Percentiles rank a stretch among this genome's conserved stretches.
Evolutionary conservation across 2,888 invertebrate genomes (phyloP).

Genomic region (Agapetus fuscipes): DNA sequence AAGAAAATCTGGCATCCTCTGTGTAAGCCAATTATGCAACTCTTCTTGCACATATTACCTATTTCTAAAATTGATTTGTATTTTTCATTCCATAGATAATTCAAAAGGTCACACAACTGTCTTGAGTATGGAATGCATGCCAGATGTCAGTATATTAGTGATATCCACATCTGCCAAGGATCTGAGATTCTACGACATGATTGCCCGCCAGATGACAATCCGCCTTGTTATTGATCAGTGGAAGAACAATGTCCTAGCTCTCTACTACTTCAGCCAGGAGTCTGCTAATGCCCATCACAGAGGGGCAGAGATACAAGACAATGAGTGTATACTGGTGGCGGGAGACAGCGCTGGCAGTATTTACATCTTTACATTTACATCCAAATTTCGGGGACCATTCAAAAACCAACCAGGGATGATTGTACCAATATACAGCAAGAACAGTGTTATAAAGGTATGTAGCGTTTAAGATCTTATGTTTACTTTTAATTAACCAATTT

Average conservation of each 20-base stretch:
- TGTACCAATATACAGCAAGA: conserved; percentile 48
- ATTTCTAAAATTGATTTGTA: too few relatives aligned
- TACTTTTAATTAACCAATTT: too few relatives aligned
- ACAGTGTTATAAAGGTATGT: conserved; percentile 40
- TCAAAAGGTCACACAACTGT: too few relatives aligned
- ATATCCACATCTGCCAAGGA: conserved; percentile 70
- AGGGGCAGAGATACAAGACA: neutral
- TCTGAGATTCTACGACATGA: conserved; percentile 70
- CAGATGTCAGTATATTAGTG: conserved; percentile 69
- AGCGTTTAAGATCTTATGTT: too few relatives aligned
- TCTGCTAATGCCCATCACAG: conserved; percentile 41
- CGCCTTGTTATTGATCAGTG: conserved; percentile 60
- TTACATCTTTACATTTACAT: conserved; percentile 51
- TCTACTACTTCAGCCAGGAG: conserved; percentile 51
- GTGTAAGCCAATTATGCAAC: too few relatives aligned
- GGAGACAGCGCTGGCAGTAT: conserved; percentile 70
- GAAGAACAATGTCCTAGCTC: conserved; percentile 45
- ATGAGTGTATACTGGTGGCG: conserved; percentile 47
- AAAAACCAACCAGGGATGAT: conserved; percentile 56
- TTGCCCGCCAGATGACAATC: conserved; percentile 61
- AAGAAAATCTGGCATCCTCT: too few relatives aligned
- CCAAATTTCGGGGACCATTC: conserved; percentile 58
- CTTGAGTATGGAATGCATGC: conserved; percentile 63
- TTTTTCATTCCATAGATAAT: too few relatives aligned
- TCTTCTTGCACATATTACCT: too few relatives aligned